Percentiles rank a stretch among this genome's conserved stretches.
Evolutionary conservation across 1,140 invertebrate genomes (phyloP).

Genomic region (Gerris buenoi): DNA sequence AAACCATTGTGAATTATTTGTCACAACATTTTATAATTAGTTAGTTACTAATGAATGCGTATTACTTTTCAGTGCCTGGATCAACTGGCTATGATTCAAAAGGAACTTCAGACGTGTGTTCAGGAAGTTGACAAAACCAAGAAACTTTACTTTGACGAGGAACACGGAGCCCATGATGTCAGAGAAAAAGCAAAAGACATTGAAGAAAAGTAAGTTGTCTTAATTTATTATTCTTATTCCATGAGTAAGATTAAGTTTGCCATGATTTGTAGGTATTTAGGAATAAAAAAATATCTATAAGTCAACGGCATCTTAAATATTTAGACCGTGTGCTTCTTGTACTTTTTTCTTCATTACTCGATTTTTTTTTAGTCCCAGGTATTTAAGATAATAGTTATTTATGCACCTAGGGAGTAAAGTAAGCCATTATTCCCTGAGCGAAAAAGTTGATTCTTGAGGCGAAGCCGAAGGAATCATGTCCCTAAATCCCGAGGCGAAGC

Average conservation of each 20-base stretch:
- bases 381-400: too few species aligned
- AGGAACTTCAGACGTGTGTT: slow-evolving; percentile 73
- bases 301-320: background rate
- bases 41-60: too few species aligned
- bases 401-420: too few species aligned
- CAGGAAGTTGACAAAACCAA: slow-evolving; percentile 86
- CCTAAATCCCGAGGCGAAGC: too few species aligned
- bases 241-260: slow-evolving; percentile 1
- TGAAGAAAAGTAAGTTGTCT: slow-evolving; percentile 72
- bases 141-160: slow-evolving; percentile 89
- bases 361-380: too few species aligned
- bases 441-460: too few species aligned
- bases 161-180: slow-evolving; percentile 85
- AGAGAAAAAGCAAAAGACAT: slow-evolving; percentile 87
- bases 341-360: background rate
- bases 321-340: background rate
- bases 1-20: too few species aligned
- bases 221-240: slow-evolving; percentile 5
- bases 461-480: too few species aligned
- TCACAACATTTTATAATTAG: too few species aligned
- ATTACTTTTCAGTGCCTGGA: slow-evolving; percentile 66
- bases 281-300: too few species aligned
- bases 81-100: slow-evolving; percentile 71
- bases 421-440: too few species aligned
- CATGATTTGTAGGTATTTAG: too few species aligned